Conservation (phyloP, 2,113 vertebrate genomes). For the Sylvia atricapilla region DNA sequence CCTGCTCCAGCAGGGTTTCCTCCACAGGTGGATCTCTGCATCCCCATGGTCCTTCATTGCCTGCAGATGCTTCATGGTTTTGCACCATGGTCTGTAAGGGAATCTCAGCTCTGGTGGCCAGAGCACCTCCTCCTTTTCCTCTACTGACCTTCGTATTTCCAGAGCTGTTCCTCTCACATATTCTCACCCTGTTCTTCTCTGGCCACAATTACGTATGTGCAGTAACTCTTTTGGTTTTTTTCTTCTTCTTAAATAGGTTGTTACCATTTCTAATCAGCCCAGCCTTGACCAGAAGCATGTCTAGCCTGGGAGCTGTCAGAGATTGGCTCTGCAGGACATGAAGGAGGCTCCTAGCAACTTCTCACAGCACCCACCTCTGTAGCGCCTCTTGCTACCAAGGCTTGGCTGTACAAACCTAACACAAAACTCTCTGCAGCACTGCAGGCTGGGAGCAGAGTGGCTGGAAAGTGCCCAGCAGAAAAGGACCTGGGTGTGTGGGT, state of each 20-base stretch:
- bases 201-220: not conserved
- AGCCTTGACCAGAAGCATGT: not conserved
- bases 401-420: not conserved
- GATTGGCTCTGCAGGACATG: not conserved
- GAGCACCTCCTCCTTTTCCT: not conserved
- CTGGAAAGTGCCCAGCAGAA: not conserved
- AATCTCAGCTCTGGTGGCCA: not conserved
- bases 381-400: not conserved
- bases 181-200: not conserved
- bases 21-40: not conserved
- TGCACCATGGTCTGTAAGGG: not conserved
- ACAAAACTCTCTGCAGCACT: not conserved
- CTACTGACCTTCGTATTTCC: not conserved
- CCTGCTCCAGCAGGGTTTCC: not conserved
- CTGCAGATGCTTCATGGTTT: not conserved
- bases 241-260: not conserved
- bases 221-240: not conserved
- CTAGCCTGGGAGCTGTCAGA: not conserved
- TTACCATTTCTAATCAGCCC: not conserved
- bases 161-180: not conserved
- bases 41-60: not conserved
- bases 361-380: not conserved
- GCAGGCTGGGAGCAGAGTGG: not conserved
- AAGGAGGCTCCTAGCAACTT: not conserved
- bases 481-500: not conserved